These are phyloP conservation scores for Sphenopsis melanotis DNA, from an alignment of 2,797 vertebrate species.

Conservation along the genomic window DNA sequence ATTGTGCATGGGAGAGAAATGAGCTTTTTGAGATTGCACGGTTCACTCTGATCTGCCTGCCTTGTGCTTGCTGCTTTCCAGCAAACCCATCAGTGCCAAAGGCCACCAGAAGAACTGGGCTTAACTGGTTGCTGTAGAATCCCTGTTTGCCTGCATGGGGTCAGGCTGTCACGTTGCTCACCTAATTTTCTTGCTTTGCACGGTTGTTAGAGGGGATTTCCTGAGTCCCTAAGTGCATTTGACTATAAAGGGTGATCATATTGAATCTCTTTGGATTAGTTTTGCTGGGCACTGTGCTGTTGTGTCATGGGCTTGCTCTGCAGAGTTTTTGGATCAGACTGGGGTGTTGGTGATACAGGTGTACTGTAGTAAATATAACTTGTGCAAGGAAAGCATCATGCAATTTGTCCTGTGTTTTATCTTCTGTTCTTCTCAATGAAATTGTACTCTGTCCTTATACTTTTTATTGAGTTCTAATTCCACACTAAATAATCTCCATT, in stretches of 20 bases:
- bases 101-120: background rate
- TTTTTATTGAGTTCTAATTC: background rate
- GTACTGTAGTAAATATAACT: background rate
- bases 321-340: background rate
- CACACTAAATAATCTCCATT: background rate
- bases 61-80: background rate
- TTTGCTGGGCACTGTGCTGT: background rate
- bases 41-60: background rate
- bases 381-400: background rate
- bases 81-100: background rate
- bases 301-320: background rate
- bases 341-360: background rate
- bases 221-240: background rate
- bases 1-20: background rate
- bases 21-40: background rate
- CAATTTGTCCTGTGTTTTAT: background rate
- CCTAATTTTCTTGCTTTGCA: background rate
- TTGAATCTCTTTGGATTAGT: background rate
- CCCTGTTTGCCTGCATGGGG: background rate
- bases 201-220: background rate
- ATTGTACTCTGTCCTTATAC: background rate
- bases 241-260: background rate
- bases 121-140: background rate
- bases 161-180: background rate
- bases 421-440: background rate